Evolutionary conservation across 2,113 vertebrate genomes (phyloP), one percentile per base, ranked within the genome.

Genomic region (Laterallus jamaicensis): DNA sequence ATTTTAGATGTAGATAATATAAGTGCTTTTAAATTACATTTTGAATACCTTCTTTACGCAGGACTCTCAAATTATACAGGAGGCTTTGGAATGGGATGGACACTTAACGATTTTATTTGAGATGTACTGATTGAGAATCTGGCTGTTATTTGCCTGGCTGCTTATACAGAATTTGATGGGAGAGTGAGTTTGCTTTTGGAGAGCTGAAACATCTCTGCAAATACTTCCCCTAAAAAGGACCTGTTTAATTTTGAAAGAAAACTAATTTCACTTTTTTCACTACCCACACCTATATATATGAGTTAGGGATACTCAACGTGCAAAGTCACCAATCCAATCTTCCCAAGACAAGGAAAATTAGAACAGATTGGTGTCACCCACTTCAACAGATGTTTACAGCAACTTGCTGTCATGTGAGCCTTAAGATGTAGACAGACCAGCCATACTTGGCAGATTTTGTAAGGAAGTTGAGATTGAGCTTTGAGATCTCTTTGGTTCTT

Each of bases 41-140:
- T 81, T 91, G 1, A 77, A 18, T 66, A 63, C 9, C 40, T 29
- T 77, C 31, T 70, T 6, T 40, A 59, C 55, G 40, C 28, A 40
- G 64, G 40, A 54, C 6, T 84, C 37, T 74, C 37, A 88, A 88
- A 88, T 77, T 62, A 77, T 44, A 40, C 25, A 25, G n/a, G 26
- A 89, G 86, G 29, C 2, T 86, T 74, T 78, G 56, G n/a, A 91
- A 70, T 50, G 8, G 42, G 56, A 50, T 71, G 70, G 56, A 60
- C 39, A 71, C 15, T 82, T 85, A 50, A 75, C 49, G 75, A 75
- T 73, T 96, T 79, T 67, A 67, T 84, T 85, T 93, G 88, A 88
- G 58, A 87, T 79, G 60, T 67, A 92, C 78, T 93, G 66, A 82
- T 85, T 79, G 86, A 93, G 75, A 94, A 93, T 92, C 47, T 90